A percentile compares a stretch with the other conserved stretches of the same genome.
These are phyloP conservation scores for Apamea anceps DNA, from an alignment of 2,888 invertebrate genomes.

Conservation along the genomic window DNA sequence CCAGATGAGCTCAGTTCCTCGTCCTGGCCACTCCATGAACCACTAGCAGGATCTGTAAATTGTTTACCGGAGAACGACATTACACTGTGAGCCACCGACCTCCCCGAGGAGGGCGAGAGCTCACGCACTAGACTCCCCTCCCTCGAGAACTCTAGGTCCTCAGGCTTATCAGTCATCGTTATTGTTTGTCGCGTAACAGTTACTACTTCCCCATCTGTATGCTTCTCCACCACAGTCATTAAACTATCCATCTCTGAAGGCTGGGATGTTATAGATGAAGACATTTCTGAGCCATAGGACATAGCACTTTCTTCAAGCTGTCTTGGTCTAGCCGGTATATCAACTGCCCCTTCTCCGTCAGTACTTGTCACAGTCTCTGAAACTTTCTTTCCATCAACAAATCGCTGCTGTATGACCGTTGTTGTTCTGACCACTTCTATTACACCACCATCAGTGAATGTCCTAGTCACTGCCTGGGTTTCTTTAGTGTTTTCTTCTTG, in stretches of 20 bases:
- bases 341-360: constrained; percentile 85
- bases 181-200: constrained; percentile 83
- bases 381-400: constrained; percentile 87
- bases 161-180: constrained; percentile 82
- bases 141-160: constrained; percentile 85
- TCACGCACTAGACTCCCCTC: constrained; percentile 86
- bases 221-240: constrained; percentile 87
- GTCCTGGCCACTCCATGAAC: constrained; percentile 89
- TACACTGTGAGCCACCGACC: constrained; percentile 87
- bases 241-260: constrained; percentile 88
- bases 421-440: constrained; percentile 87
- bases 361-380: constrained; percentile 85
- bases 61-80: constrained; percentile 88
- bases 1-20: constrained; percentile 89
- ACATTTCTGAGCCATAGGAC: constrained; percentile 89
- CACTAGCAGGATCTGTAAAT: constrained; percentile 90
- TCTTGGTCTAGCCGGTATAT: constrained; percentile 83
- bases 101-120: constrained; percentile 89
- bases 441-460: constrained; percentile 80
- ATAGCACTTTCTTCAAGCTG: constrained; percentile 83
- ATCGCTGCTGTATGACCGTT: constrained; percentile 86
- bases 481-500: constrained; percentile 87
- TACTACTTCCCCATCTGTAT: constrained; percentile 87
- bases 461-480: constrained; percentile 73
- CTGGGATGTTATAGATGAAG: constrained; percentile 88